Evolutionary conservation across 92 coral and sea anemone genomes (phyloP), one percentile per base, ranked within the genome.

Genomic region (Heliopora coerulea): DNA sequence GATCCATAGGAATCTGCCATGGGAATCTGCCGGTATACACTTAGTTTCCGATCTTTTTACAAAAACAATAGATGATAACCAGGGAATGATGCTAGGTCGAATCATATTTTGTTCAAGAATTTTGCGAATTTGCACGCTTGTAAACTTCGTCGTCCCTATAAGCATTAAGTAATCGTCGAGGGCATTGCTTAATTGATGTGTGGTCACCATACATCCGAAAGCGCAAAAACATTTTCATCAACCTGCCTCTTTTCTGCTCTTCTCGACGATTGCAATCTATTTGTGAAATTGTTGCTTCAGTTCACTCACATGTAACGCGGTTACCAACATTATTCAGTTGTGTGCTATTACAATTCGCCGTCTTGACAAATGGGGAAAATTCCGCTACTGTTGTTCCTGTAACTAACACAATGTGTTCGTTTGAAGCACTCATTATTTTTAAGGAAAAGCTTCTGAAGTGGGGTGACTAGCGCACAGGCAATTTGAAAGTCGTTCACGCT

Each of bases 1-100:
- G 57, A 8, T 66, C 59, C 76, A 79, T 54, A 1, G 67, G 67
- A 30, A 66, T 72, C 41, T 79, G 83, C 83, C 83, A 67, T 65
- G 59, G 27, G 59, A 24, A 23, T 54, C 24, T 14, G 77, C 54
- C 70, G 54, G 46, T 19, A 42, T 44, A 17, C 10, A 76, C 21
- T 30, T 19, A 64, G 26, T 48, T 78, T 27, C 0, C 74, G 63
- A 26, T 59, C 49, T 41, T 68, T 58, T 49, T 17, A 79, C 78
- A 19, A 79, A 42, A 21, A 79, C 77, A 39, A 67, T 68, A 11
- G 78, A 68, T 1, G 77, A 66, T 6, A 48, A 34, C 83, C 83
- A 78, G 18, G 78, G 68, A 54, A 77, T 79, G 15, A 62, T 39
- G 12, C 83, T 79, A 24, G 83, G 83, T 41, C 54, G 68, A 57